Conservation (phyloP, 2,113 vertebrate genomes). For the Leptocoma aspasia region DNA sequence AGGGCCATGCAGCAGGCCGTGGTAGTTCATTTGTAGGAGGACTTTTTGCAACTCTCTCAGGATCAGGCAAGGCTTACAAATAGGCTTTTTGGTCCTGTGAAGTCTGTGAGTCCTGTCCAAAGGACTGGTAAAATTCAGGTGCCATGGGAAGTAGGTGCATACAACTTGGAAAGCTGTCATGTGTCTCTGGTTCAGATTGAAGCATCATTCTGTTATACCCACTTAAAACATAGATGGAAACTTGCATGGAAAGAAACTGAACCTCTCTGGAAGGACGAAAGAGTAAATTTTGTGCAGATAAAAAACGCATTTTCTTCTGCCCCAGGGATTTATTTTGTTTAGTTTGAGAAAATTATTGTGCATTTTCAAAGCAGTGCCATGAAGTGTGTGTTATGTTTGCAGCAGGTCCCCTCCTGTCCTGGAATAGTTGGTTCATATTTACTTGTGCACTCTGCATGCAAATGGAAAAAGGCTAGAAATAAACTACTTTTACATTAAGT, state of each 20-base stretch:
- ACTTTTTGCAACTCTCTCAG: accelerated
- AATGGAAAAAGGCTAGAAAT: background rate
- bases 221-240: background rate
- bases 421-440: background rate
- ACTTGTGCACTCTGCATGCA: background rate
- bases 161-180: background rate
- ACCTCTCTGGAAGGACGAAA: background rate
- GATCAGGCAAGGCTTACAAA: background rate
- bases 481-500: background rate
- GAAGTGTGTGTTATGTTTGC: background rate
- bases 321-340: background rate
- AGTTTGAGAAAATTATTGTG: background rate
- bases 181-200: background rate
- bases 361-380: background rate
- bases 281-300: background rate
- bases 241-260: background rate
- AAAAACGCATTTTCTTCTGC: background rate
- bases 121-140: background rate
- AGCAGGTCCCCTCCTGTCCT: background rate
- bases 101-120: background rate
- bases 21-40: accelerated
- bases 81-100: background rate
- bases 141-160: accelerated
- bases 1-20: background rate
- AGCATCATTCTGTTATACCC: accelerated